Evolutionary conservation across 35 echinoderm and acorn worm species (phyloP), one percentile per base, ranked within the genome.

Genomic region (Anneissia japonica): DNA sequence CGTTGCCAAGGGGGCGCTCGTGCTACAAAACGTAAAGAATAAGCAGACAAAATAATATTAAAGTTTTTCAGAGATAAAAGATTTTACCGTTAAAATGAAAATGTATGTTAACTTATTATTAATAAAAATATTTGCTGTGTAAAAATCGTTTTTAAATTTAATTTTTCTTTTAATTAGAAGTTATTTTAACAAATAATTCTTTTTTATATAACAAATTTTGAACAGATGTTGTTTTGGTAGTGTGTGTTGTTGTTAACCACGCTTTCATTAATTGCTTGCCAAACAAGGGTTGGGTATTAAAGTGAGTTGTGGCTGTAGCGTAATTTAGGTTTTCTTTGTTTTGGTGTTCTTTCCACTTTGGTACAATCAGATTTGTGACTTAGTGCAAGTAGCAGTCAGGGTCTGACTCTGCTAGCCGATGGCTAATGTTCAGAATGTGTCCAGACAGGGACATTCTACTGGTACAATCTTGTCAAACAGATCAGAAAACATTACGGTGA

Each of bases 391-490:
- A n/a, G n/a, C n/a, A n/a, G n/a, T n/a, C n/a, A n/a, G n/a, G n/a
- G n/a, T n/a, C n/a, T n/a, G n/a, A n/a, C n/a, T 64, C 26, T 64
- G 5, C 6, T 64, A 2, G 1, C 26, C 7, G 21, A 64, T 64
- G 51, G 51, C 51, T 64, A 23, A 9, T 12, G 19, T 23, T 2
- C 51, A 6, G 1, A 64, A 64, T 64, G 21, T 64, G 79, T 23
- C 34, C 36, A 11, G 37, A 81, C 95, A 93, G 81, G 95, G 95
- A 28, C 95, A 97, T 36, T 97, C 95, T 32, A 74, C 95, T 31
- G 91, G 81, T 30, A 99, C 96, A 21, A 91, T 99, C 32, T 76
- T 99, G 32, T 94, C 96, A 84, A 99, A 99, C 74, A 23, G 80
- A 33, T 91, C 96, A 31, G 91, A 76, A 75, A 93, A 94, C 51